Evolutionary conservation across 1,140 invertebrate genomes (phyloP), one percentile per base, ranked within the genome.

Genomic region (Venturia canescens): DNA sequence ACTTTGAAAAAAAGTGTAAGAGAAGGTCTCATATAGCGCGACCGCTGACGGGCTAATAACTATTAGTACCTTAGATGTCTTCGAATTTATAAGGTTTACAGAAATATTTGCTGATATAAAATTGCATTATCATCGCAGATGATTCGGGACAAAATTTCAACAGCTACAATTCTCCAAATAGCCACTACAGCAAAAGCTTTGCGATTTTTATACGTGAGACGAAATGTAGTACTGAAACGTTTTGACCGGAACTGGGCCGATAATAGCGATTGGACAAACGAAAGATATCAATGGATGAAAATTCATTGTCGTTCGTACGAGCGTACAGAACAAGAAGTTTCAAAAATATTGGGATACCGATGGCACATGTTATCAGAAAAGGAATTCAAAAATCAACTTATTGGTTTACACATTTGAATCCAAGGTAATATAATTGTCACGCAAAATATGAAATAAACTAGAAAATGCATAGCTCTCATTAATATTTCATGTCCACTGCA

Each of bases 101-200:
- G 7, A 34, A 34, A 34, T 34, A 34, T 34, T 34, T 4, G 9
- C 3, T 34, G 34, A 44, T 26, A 67, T 48, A 70, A 72, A 60
- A 77, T 63, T 23, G 13, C 1, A 26, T 23, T 75, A 79, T 84
- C 57, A 74, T 27, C 83, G 18, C 84, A 96, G 95, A 92, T 96
- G 83, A 93, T 97, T 21, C 93, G 95, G 5, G 96, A 97, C 86
- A 92, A 95, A 86, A 94, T 98, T 72, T 97, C 96, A 1, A 97
- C 96, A 0, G 93, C 95, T 0, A 97, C 96, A 1, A 92, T 97
- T 16, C 88, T 98, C 31, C 90, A 97, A n/a, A 92, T 97, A 34
- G 95, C 94, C 0, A 92, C 93, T 50, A 94, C 93, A 1, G 94
- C 94, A 3, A 94, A 94, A 78, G 94, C 94, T 81, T 90, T 98